Base-by-base conservation (phyloP, 2,888 invertebrate genomes). In the Leptopilina drosophilae region DNA sequence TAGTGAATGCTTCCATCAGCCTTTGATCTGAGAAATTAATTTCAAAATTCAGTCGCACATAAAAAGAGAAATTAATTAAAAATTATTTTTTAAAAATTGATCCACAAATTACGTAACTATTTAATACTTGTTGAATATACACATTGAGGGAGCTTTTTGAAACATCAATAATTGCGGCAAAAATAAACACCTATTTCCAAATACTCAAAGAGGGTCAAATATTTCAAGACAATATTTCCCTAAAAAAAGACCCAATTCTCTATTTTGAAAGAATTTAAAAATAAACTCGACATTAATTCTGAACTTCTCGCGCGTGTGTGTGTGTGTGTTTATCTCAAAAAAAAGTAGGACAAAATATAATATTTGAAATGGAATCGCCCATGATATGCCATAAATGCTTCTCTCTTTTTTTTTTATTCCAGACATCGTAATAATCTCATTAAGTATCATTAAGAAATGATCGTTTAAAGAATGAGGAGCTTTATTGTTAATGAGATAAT, bases 361-460 rank as follows among this genome's bases (percentile, higher is more conserved):
- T 62, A 62, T 62, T 49, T 62, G 9, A 62, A 62, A 62, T 62
- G 62, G 62, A 62, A 62, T 62, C 62, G 62, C 9, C 62, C 62
- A 62, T 20, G 20, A 62, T 62, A 62, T 62, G 62, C 20, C 62
- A 15, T 62, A 49, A 62, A 62, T 15, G 62, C 11, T 62, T 0
- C 20, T 9, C 9, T 20, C 9, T n/a, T 6, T 62, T 9, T 20
- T 62, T 49, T 49, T 11, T 49, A 49, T 49, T 49, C 9, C 20
- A 62, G 62, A 20, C 62, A 26, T 62, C 62, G 9, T 62, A 20
- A 62, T 20, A 62, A 62, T 62, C 15, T 62, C 9, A 62, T 62
- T 62, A 62, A 62, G 62, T 9, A 62, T 20, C 62, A 62, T 62
- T 20, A 62, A 62, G 20, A 59, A 62, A 62, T n/a, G 20, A 49